Percentiles rank a stretch among this genome's conserved stretches.
Conservation (phyloP, 2,113 vertebrate genomes). For the Mungos mungo region DNA sequence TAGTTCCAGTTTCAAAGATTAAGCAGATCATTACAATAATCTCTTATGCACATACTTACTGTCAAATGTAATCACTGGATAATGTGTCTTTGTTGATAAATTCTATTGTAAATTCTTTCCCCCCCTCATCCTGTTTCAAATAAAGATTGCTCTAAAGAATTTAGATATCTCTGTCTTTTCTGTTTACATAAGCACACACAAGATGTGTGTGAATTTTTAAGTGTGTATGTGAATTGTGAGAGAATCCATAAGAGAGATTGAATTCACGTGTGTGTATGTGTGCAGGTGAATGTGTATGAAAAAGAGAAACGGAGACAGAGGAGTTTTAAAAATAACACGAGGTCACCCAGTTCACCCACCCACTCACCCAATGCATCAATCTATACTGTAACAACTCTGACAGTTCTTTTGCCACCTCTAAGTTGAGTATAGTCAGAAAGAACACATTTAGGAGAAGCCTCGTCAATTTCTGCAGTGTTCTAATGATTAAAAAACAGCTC, state of each 20-base stretch:
- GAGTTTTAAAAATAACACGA: neutral
- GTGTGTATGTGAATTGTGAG: neutral
- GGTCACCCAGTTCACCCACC: neutral
- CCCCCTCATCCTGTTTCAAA: neutral
- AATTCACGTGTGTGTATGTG: neutral
- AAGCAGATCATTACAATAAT: neutral
- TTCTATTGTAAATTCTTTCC: neutral
- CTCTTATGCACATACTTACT: neutral
- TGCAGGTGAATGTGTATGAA: neutral
- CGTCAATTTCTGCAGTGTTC: neutral
- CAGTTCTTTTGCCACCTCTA: neutral
- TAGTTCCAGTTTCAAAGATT: constrained; percentile 30
- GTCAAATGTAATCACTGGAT: constrained; percentile 11
- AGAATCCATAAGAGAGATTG: neutral
- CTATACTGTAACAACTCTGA: neutral
- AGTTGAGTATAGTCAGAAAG: neutral
- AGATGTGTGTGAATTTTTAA: neutral
- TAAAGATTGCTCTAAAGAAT: neutral
- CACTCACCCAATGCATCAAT: neutral
- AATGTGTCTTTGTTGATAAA: constrained; percentile 8
- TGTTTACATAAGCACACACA: neutral
- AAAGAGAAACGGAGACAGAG: neutral
- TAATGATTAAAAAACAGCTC: neutral
- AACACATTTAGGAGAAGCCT: neutral
- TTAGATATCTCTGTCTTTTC: neutral